These are phyloP conservation scores for Syngnathus typhle DNA, from an alignment of 2,113 vertebrate species.

Conservation along the genomic window DNA sequence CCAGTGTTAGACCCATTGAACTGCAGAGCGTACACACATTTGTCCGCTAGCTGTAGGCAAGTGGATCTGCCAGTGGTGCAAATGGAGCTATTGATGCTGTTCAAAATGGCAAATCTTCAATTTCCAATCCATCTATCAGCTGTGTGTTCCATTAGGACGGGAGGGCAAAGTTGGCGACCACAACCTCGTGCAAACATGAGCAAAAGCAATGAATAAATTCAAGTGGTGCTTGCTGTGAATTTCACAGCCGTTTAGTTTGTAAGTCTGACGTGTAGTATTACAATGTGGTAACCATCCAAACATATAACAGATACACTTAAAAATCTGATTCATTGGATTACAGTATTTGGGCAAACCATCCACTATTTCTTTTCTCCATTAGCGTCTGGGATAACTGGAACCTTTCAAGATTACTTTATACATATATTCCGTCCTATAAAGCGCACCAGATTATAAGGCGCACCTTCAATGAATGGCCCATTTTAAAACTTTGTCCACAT, in stretches of 20 bases:
- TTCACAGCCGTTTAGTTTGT: not conserved
- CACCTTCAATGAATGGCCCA: no score
- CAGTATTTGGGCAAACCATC: not conserved
- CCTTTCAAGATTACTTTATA: no score
- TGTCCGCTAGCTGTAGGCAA: constrained; percentile 25
- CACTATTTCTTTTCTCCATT: not conserved
- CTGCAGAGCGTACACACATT: not conserved
- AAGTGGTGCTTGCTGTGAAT: not conserved
- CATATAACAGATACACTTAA: not conserved
- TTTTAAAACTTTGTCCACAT: no score
- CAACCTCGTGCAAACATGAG: not conserved
- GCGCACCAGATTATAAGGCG: no score
- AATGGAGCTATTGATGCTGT: not conserved
- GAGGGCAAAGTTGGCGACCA: not conserved
- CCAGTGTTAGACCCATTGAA: not conserved
- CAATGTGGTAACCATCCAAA: not conserved
- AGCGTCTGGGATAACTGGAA: not conserved
- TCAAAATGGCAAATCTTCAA: not conserved
- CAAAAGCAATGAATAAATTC: not conserved
- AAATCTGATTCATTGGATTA: not conserved
- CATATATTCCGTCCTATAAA: no score
- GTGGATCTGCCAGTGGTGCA: constrained; percentile 23
- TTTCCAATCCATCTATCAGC: not conserved
- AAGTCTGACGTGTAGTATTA: not conserved
- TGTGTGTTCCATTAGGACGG: not conserved